phyloP scores from a whole-genome alignment of 1,140 invertebrate genomes.

The Halyomorpha halys region DNA sequence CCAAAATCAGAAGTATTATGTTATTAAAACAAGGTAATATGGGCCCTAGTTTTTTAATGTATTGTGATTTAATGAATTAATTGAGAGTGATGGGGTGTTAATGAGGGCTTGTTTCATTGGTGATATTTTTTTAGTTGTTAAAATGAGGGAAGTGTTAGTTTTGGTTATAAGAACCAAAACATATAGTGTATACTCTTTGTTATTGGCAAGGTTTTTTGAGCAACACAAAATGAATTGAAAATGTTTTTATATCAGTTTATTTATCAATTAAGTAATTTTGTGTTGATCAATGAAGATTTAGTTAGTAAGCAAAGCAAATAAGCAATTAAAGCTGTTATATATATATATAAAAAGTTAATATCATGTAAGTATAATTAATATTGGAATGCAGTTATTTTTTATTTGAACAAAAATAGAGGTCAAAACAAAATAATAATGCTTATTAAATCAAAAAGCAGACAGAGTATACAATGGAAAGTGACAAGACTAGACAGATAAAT shows the following conservation, averaged over 20 bases:
- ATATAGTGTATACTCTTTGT: background rate
- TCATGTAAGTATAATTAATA: background rate
- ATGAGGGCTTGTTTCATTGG: no score
- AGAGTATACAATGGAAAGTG: conserved; percentile 10
- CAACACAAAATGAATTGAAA: background rate
- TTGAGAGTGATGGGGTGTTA: no score
- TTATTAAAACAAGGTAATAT: no score
- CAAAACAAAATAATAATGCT: background rate
- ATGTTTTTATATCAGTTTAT: background rate
- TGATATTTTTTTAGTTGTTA: no score
- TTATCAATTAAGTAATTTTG: background rate
- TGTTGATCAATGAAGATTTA: background rate
- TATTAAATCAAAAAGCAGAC: background rate
- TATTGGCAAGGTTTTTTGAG: background rate
- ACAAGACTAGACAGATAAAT: background rate
- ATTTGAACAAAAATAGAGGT: background rate
- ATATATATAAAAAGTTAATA: background rate
- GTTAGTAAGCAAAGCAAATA: conserved; percentile 17
- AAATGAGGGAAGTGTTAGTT: no score
- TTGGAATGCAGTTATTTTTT: no score
- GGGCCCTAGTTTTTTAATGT: no score
- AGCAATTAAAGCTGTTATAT: conserved; percentile 11
- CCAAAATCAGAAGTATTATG: no score
- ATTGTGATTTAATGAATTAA: no score
- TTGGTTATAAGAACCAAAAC: no score